Percentiles rank a stretch among this genome's conserved stretches.
Conservation (phyloP, 1,140 invertebrate genomes). For the Rhyacophila brunnea region DNA sequence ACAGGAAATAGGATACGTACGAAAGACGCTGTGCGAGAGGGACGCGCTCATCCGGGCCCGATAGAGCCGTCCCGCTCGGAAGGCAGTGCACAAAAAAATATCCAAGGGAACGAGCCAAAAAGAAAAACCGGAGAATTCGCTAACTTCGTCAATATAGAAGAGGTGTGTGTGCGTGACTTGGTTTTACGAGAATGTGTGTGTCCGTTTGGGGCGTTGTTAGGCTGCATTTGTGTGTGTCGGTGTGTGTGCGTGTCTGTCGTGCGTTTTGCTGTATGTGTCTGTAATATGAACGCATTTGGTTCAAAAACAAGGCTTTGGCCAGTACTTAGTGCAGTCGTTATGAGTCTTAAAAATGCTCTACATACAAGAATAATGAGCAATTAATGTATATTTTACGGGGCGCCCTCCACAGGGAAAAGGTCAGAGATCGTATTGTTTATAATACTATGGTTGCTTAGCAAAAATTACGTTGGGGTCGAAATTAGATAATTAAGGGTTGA, state of each 20-base stretch:
- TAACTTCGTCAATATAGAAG: slow-evolving; percentile 11
- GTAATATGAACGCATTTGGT: slow-evolving; percentile 21
- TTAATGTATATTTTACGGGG: too few relatives aligned
- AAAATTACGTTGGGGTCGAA: too few relatives aligned
- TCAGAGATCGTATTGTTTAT: too few relatives aligned
- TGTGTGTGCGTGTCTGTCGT: background rate
- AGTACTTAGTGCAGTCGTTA: background rate
- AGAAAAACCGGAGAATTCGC: slow-evolving; percentile 14
- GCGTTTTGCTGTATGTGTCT: slow-evolving; percentile 4
- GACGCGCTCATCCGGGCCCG: background rate
- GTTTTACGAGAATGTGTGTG: slow-evolving; percentile 5
- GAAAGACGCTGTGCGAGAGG: background rate
- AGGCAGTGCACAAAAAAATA: slow-evolving; percentile 4
- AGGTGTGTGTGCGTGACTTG: background rate
- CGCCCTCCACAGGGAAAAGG: too few relatives aligned
- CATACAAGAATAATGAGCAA: too few relatives aligned
- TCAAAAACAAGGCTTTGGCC: slow-evolving; percentile 17
- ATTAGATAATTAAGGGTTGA: too few relatives aligned
- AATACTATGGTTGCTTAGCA: too few relatives aligned
- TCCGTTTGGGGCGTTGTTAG: slow-evolving; percentile 1
- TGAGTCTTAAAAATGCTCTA: background rate
- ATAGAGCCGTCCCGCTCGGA: slow-evolving; percentile 1
- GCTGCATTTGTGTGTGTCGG: slow-evolving; percentile 4
- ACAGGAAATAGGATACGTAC: slow-evolving; percentile 13
- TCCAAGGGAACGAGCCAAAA: slow-evolving; percentile 11